These are phyloP conservation scores for Albula glossodonta DNA, from an alignment of 2,113 vertebrate genomes.

Conservation along the genomic window DNA sequence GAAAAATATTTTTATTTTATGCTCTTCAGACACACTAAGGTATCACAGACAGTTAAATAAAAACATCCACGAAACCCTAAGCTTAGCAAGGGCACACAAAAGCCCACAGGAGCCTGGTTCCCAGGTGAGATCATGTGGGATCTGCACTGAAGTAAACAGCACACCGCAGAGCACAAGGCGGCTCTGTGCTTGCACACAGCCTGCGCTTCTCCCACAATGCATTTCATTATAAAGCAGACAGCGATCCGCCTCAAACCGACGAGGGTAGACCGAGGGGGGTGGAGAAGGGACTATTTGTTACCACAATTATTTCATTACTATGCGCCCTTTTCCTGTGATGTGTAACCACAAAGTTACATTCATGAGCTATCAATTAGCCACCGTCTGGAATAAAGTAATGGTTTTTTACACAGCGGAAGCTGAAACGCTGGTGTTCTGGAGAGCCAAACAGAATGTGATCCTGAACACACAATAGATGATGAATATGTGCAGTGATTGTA, in stretches of 20 bases:
- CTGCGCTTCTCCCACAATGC: constrained; percentile 10
- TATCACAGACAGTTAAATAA: constrained; percentile 38
- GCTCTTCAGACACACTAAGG: not conserved
- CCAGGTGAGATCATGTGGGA: not conserved
- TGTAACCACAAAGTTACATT: not conserved
- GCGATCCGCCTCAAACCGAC: not conserved
- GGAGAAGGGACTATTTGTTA: not conserved
- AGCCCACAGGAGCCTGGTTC: not conserved
- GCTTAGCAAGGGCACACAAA: not conserved
- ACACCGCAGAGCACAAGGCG: constrained; percentile 49
- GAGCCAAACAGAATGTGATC: too few relatives aligned
- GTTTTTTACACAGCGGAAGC: not conserved
- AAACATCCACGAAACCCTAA: constrained; percentile 39
- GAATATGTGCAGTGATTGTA: too few relatives aligned
- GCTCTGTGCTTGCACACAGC: constrained; percentile 41
- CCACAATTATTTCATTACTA: constrained; percentile 18
- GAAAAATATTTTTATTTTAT: too few relatives aligned
- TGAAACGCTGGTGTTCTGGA: too few relatives aligned
- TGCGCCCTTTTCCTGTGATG: not conserved
- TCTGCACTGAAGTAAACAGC: constrained; percentile 22
- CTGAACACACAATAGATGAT: too few relatives aligned
- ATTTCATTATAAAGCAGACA: constrained; percentile 3
- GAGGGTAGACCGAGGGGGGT: not conserved
- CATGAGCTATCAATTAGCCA: not conserved
- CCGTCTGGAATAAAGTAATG: constrained; percentile 3